Percentiles rank a stretch among this genome's conserved stretches.
phyloP scores from a whole-genome alignment of 2,113 vertebrate genomes.

The Garra rufa region DNA sequence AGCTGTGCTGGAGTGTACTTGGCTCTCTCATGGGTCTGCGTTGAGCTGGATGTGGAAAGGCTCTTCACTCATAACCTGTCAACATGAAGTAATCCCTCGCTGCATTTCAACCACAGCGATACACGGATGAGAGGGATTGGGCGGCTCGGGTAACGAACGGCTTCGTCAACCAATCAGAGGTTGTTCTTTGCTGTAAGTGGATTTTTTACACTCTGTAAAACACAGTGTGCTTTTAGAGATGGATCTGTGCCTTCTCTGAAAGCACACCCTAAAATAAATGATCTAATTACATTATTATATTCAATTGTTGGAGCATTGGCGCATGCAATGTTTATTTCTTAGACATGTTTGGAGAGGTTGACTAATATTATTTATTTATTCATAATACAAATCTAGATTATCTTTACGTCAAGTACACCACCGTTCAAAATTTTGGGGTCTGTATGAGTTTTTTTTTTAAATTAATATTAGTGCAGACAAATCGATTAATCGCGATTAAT shows the following conservation, averaged over 20 bases:
- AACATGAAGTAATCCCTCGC: slow-evolving; percentile 34
- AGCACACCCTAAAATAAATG: background rate
- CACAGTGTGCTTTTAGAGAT: background rate
- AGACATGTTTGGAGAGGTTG: background rate
- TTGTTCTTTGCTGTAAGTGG: background rate
- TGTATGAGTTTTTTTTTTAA: too few relatives aligned
- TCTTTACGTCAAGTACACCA: too few relatives aligned
- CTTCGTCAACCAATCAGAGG: slow-evolving; percentile 12
- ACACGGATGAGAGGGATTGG: background rate
- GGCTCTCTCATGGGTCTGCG: slow-evolving; percentile 5
- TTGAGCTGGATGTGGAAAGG: slow-evolving; percentile 27
- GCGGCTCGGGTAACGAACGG: background rate
- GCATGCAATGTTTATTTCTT: background rate
- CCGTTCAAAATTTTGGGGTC: too few relatives aligned
- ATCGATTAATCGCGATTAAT: too few relatives aligned
- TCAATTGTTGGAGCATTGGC: background rate
- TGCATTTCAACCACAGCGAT: background rate
- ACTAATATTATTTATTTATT: background rate
- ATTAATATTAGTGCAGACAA: too few relatives aligned
- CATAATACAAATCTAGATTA: background rate
- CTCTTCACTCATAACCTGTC: slow-evolving; percentile 42
- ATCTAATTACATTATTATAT: background rate
- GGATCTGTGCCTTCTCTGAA: background rate
- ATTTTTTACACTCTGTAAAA: background rate
- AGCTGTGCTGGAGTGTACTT: background rate